Base-by-base conservation (phyloP, 2,113 vertebrate genomes). In the Eubucco bourcierii region DNA sequence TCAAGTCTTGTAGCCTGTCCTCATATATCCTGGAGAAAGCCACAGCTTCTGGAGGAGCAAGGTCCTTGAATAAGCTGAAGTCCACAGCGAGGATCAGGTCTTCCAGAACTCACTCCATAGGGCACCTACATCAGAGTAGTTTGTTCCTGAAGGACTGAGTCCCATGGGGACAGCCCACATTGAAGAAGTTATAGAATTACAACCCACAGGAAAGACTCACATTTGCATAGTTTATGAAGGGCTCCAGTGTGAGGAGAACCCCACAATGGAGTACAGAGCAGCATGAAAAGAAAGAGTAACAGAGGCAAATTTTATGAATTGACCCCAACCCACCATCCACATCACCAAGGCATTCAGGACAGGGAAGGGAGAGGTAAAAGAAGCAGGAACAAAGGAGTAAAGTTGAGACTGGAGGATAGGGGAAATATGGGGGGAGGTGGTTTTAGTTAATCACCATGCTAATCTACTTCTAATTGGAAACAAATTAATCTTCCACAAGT, bases 101-200 rank as follows among this genome's bases (percentile, higher is more conserved):
- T 83, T 56, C 31, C 28, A 76, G 72, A 39, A 20, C 33, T 13
- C 24, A 10, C 18, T 8, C 50, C 1, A 0, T 16, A 68, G 21
- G 16, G 29, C 4, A 33, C 16, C 8, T 27, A 12, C 0, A 0
- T 10, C 72, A 58, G 10, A 75, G 29, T 2, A 28, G 18, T 44
- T 44, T 66, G 14, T 7, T 74, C 34, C 73, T 67, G 60, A 59
- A 47, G 3, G 23, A 25, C 47, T 47, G 11, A 4, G 59, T 2
- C 4, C 4, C 5, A 4, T n/a, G 41, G 9, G 28, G n/a, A 34
- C 20, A 20, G 33, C n/a, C 59, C 24, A 64, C 0, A 0, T 7
- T 71, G 61, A 15, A 75, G 41, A 4, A 27, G 14, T 5, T 71
- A 34, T 65, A 63, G 60, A 20, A 28, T 46, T 39, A 10, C 4